Percentiles rank a stretch among this genome's conserved stretches.
These are phyloP conservation scores for Encarsia formosa DNA, from an alignment of 2,888 invertebrate genomes.

Conservation along the genomic window DNA sequence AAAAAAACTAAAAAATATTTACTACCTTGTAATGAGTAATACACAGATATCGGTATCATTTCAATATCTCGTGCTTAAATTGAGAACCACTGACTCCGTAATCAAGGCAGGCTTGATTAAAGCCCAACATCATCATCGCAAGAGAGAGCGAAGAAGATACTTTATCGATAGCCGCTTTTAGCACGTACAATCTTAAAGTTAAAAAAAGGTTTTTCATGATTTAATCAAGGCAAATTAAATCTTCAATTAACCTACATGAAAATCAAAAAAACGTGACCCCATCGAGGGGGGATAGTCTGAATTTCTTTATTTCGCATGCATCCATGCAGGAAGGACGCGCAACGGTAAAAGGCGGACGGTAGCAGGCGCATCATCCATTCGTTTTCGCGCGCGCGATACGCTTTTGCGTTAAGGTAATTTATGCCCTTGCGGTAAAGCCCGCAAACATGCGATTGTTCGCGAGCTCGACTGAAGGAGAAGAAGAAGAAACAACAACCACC, in stretches of 20 bases:
- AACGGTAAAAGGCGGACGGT: slow-evolving; percentile 19
- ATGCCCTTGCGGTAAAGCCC: slow-evolving; percentile 26
- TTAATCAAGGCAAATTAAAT: slow-evolving; percentile 11
- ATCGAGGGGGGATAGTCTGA: neutral
- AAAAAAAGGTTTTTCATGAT: slow-evolving; percentile 8
- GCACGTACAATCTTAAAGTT: neutral
- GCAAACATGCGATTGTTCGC: slow-evolving; percentile 19
- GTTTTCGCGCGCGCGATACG: slow-evolving; percentile 18
- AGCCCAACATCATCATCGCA: no score
- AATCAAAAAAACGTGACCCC: slow-evolving; percentile 4
- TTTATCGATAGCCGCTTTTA: slow-evolving; percentile 2
- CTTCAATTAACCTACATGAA: neutral
- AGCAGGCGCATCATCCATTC: slow-evolving; percentile 6
- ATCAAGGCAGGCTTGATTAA: no score
- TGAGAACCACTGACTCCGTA: no score
- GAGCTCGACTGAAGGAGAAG: slow-evolving; percentile 9
- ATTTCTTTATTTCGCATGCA: neutral
- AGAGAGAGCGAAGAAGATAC: no score
- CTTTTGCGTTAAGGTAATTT: slow-evolving; percentile 26
- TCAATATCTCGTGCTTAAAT: no score
- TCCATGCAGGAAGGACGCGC: slow-evolving; percentile 19
- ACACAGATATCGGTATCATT: no score
- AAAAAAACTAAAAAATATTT: no score
- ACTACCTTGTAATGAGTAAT: no score
- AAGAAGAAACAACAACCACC: neutral